Conservation (phyloP, 64 coral and sea anemone genomes). For the Acropora yongei region DNA sequence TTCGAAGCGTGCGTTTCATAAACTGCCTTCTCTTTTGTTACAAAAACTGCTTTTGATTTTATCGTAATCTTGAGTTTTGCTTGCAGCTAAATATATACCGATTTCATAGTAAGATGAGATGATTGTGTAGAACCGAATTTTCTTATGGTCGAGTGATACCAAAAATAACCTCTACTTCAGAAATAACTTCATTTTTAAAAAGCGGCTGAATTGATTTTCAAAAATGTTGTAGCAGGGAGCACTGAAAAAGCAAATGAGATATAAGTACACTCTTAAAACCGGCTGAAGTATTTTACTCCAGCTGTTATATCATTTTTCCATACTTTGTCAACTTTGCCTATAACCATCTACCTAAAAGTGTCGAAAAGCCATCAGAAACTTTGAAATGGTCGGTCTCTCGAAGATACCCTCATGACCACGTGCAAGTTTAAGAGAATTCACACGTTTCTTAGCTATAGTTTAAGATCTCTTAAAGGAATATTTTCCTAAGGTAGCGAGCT, state of each 20-base stretch:
- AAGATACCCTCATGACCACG: too few species aligned
- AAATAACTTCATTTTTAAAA: not conserved
- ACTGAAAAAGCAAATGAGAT: not conserved
- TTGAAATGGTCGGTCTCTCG: too few species aligned
- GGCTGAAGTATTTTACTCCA: not conserved
- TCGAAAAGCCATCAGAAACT: too few species aligned
- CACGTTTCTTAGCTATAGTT: too few species aligned
- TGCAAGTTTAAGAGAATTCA: too few species aligned
- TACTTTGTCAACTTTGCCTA: too few species aligned
- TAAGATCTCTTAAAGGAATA: too few species aligned
- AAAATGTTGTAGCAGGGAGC: not conserved
- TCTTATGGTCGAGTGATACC: not conserved
- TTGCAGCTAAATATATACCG: not conserved
- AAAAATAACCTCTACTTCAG: not conserved
- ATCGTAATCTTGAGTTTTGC: not conserved
- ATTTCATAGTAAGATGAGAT: not conserved
- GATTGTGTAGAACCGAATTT: constrained; percentile 11
- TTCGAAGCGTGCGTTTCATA: not conserved
- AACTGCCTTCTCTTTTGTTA: not conserved
- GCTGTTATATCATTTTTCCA: too few species aligned
- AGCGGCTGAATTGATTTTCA: not conserved
- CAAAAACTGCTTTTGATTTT: not conserved
- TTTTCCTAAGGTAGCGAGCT: too few species aligned
- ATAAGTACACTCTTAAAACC: not conserved
- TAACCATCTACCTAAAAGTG: too few species aligned